Conservation (phyloP, 2,888 invertebrate genomes). For the Leucophenga montana region DNA sequence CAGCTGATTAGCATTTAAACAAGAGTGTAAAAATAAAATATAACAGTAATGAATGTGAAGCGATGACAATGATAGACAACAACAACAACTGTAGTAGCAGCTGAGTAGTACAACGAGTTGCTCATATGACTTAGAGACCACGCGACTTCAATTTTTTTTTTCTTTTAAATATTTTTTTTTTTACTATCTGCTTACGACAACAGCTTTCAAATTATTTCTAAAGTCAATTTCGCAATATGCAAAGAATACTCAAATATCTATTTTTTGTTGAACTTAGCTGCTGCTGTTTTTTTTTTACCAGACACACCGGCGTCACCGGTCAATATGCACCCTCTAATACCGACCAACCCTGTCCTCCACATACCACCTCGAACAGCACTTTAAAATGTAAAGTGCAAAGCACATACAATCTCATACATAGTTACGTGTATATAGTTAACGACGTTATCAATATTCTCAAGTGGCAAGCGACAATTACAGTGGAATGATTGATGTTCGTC, state of each 20-base stretch:
- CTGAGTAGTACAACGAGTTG: slow-evolving; percentile 48
- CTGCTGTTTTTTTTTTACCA: neutral
- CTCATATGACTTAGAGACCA: slow-evolving; percentile 62
- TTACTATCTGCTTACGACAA: neutral
- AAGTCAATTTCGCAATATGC: neutral
- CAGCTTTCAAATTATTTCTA: too few relatives aligned
- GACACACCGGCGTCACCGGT: neutral
- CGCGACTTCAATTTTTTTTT: slow-evolving; percentile 51
- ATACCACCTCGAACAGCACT: too few relatives aligned
- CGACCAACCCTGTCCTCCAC: neutral
- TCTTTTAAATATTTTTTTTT: slow-evolving; percentile 54
- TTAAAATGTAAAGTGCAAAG: neutral
- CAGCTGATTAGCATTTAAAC: slow-evolving; percentile 23
- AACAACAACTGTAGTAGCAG: slow-evolving; percentile 29
- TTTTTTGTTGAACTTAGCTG: neutral
- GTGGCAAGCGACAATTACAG: neutral
- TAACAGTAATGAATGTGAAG: slow-evolving; percentile 6
- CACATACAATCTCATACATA: too few relatives aligned
- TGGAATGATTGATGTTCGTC: neutral
- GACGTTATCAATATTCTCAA: too few relatives aligned
- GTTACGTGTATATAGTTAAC: too few relatives aligned
- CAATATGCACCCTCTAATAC: neutral
- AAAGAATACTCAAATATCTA: neutral
- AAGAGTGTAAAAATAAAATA: slow-evolving; percentile 19
- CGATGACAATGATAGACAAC: slow-evolving; percentile 19